Base-by-base conservation (phyloP, 2,797 vertebrate genomes). In the Myotis pilosus region DNA sequence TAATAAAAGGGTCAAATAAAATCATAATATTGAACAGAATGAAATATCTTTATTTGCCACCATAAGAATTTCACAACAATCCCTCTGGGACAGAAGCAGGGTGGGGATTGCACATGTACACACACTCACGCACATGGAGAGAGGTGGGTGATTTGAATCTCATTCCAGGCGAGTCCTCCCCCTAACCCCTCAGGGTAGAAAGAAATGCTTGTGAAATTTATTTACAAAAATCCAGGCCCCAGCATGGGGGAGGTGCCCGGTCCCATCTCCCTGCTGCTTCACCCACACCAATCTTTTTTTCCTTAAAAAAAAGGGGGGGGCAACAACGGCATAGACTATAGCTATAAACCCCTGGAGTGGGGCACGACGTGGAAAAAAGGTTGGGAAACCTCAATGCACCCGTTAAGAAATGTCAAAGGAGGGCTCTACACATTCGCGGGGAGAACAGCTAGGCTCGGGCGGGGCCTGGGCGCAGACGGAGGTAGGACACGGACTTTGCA, bases 1-100 rank as follows among this genome's bases (percentile, higher is more conserved):
- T 97, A 98, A 98, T 98, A 98, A 98, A 98, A 98, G 97, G 97
- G 96, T 98, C 97, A 98, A 98, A 98, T 98, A 98, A 98, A 98
- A 98, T 97, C 96, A 97, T 98, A 97, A 98, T 98, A 97, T 97
- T 97, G 98, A 98, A 98, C 98, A 98, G 98, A 97, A 97, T 98
- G 98, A 98, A 98, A 98, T 92, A 97, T 98, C 97, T 98, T 98
- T 98, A 98, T 98, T 98, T 98, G 97, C 97, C 98, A 98, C 97
- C 68, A 94, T 92, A 98, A 98, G 96, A 92, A 53, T 13, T 97
- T 98, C 97, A 98, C 98, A 98, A 97, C 98, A 97, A 95, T 95
- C 94, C 96, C 95, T 95, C 87, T 76, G 84, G 79, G 92, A 87
- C 12, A 19, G 84, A 57, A 92, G 64, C n/a, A 60, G 41, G 68